Evolutionary conservation across 2,888 invertebrate species (phyloP), one percentile per base, ranked within the genome.

Genomic region (Sinhomidia bicolor): DNA sequence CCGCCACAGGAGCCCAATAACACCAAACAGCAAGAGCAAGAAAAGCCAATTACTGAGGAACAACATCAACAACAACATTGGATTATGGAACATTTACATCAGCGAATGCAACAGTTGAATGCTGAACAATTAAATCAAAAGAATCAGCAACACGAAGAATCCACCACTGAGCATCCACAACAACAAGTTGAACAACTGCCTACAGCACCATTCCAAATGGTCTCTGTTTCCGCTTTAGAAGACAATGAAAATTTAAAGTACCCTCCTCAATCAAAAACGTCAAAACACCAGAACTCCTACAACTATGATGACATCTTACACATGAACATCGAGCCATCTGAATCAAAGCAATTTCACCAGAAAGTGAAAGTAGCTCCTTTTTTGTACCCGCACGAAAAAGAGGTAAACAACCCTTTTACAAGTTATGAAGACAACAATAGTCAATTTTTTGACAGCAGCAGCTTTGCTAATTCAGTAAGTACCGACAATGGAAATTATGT

Each of bases 41-140:
- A n/a, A n/a, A n/a, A n/a, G n/a, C 57, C 57, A 57, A 4, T 4
- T 57, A 20, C 20, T n/a, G 20, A 57, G 17, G 32, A 32, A 1
- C 62, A 62, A 26, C 57, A 57, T 20, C 57, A 57, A 17, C 54
- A 76, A 20, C 74, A 71, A 20, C 71, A 65, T 12, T 12, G n/a
- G 14, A 60, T n/a, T 60, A 2, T 23, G 20, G 14, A 26, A 1
- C 29, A 54, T 12, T 12, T 5, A 3, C 17, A 17, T 17, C 17
- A 54, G 14, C 51, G 4, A 54, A 1, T 4, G 1, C 57, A 23
- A 0, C 57, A 62, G 29, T 29, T 23, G 14, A 26, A 29, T 29
- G 12, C 23, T 1, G 60, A 60, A 23, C 12, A 26, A 12, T 17
- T 6, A 20, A 9, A 20, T 4, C 20, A 57, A 20, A n/a, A n/a